phyloP scores from a whole-genome alignment of 1,140 invertebrate genomes.

The Drosophila guanche region DNA sequence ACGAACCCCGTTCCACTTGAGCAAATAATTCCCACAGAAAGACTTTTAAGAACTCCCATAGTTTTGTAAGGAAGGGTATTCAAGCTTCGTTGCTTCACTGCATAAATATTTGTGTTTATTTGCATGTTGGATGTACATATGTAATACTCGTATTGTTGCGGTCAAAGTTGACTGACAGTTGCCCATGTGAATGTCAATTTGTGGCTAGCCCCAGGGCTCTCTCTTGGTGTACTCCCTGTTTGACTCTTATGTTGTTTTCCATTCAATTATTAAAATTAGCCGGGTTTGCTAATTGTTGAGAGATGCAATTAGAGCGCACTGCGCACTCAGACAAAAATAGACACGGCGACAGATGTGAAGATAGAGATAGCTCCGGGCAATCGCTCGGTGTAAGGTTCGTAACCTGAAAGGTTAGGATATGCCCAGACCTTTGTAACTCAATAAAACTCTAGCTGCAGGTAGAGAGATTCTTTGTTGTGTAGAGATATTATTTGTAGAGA shows the following conservation, averaged over 20 bases:
- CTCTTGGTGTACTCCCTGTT: conserved; percentile 8
- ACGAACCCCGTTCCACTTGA: no score
- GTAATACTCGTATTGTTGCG: conserved; percentile 42
- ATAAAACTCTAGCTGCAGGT: conserved; percentile 22
- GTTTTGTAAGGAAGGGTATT: no score
- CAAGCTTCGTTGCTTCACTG: no score
- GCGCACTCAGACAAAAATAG: conserved; percentile 9
- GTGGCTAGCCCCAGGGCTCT: conserved; percentile 3
- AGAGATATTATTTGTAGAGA: conserved; percentile 25
- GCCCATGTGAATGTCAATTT: conserved; percentile 60
- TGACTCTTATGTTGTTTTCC: conserved; percentile 50
- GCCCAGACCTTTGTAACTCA: conserved; percentile 12
- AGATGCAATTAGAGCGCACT: conserved; percentile 25
- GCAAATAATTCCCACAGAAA: no score
- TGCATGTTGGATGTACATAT: no score
- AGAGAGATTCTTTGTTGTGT: conserved; percentile 24
- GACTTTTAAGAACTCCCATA: no score
- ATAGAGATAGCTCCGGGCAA: conserved; percentile 17
- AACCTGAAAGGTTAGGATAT: not conserved
- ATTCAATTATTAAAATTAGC: conserved; percentile 65
- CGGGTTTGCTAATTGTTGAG: conserved; percentile 50
- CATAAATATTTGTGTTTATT: no score
- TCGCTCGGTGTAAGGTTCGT: conserved; percentile 1
- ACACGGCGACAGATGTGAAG: conserved; percentile 28
- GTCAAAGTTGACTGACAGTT: conserved; percentile 76